A percentile compares a stretch with the other conserved stretches of the same genome.
phyloP scores from a whole-genome alignment of 2,888 invertebrate species.

The Acanthosepion pharaonis region DNA sequence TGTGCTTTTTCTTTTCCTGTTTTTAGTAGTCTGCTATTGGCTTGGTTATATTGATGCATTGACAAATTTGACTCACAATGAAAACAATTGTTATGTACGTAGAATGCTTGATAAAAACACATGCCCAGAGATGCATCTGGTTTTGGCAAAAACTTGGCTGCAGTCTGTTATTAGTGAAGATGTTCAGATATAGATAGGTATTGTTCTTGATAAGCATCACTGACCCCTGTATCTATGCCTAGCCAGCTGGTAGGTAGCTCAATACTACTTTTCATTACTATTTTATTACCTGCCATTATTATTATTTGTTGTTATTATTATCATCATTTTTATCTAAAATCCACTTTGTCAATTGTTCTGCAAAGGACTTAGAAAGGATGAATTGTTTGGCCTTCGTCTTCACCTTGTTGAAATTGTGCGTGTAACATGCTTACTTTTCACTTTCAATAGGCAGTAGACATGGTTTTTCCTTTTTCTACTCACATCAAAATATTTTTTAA shows the following conservation, averaged over 20 bases:
- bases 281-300: slow-evolving; percentile 33
- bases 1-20: not conserved
- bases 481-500: not conserved
- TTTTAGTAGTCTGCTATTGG: slow-evolving; percentile 17
- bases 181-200: not conserved
- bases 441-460: slow-evolving; percentile 15
- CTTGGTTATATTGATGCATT: not conserved
- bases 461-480: not conserved
- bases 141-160: not conserved
- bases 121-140: not conserved
- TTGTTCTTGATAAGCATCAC: not conserved
- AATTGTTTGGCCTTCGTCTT: not conserved
- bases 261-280: not conserved
- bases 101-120: not conserved
- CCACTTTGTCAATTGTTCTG: not conserved
- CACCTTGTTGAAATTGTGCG: slow-evolving; percentile 1
- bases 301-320: not conserved
- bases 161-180: not conserved
- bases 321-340: not conserved
- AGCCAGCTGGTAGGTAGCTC: slow-evolving; percentile 16
- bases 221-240: not conserved
- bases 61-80: not conserved
- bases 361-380: slow-evolving; percentile 6
- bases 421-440: slow-evolving; percentile 20
- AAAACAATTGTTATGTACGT: slow-evolving; percentile 33